Base-by-base conservation (phyloP, 1,140 invertebrate species). In the Caerostris extrusa region DNA sequence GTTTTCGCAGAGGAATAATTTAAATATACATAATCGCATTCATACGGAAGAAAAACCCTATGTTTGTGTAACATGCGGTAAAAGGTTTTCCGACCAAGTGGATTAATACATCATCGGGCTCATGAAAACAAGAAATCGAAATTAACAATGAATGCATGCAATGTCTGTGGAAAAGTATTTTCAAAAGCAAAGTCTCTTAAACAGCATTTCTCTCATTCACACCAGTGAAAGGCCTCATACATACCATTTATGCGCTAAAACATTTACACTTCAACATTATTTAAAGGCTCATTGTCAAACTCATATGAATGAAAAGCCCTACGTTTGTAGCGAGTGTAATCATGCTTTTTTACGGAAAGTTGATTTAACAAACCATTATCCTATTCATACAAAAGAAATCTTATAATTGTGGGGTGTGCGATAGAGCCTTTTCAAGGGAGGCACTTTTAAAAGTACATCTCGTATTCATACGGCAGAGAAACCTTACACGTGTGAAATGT, bases 391-490 rank as follows among this genome's bases (percentile, higher is more conserved):
- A 55, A 60, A 56, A 50, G 53, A 91, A 91, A 53, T 34, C 53
- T 14, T 57, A 81, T 91, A n/a, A 12, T n/a, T 91, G 90, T 77
- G 69, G 5, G 8, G 50, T 91, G 4, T 91, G 90, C 67, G 34
- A 50, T 53, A 67, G 34, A 69, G 10, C 7, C 7, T 91, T 91
- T 53, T 50, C 69, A 10, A 10, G 53, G 8, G n/a, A 14, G 14
- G 55, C 12, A 55, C n/a, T 53, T n/a, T 81, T 91, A 57, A 57
- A 8, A 12, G 6, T 19, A 12, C 90, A 91, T 60, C n/a, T 53
- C 50, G 67, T 10, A 77, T 34, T n/a, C 69, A 77, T 69, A 53
- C 61, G 50, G 81, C 55, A 3, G 50, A 57, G 5, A 91, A 69
- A 69, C 61, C 67, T 10, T 91, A 71, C 17, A 14, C 50, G 10